These are phyloP conservation scores for Solenodon paradoxus DNA, from an alignment of 2,113 vertebrate genomes.

Conservation along the genomic window DNA sequence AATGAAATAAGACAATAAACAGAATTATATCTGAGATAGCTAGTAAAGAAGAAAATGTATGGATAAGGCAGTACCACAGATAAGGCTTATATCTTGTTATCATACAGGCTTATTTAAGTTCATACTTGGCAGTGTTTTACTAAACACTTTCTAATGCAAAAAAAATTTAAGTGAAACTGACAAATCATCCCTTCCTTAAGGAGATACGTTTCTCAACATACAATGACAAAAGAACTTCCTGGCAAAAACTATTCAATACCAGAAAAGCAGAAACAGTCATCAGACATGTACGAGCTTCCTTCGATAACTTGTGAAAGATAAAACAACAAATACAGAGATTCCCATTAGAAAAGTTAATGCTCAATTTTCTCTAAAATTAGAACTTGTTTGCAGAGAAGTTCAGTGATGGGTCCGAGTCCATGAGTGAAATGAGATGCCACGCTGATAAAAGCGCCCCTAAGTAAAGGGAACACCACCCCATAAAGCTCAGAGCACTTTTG, in stretches of 20 bases:
- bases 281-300: neutral
- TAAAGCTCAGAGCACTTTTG: neutral
- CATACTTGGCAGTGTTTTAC: neutral
- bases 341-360: neutral
- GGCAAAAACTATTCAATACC: neutral
- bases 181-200: neutral
- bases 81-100: neutral
- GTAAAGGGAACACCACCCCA: neutral
- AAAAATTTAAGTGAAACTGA: neutral
- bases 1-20: neutral
- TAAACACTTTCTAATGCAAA: constrained; percentile 25
- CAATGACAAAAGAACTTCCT: constrained; percentile 23
- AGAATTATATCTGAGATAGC: neutral
- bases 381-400: neutral
- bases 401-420: neutral
- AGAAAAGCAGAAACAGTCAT: neutral
- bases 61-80: neutral
- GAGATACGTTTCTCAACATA: neutral
- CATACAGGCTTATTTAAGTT: neutral
- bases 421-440: neutral
- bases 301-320: constrained; percentile 23
- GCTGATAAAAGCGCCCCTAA: neutral
- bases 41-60: neutral
- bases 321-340: neutral
- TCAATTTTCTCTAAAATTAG: neutral